Evolutionary conservation across 64 coral and sea anemone genomes (phyloP), one percentile per base, ranked within the genome.

Genomic region (Platygyra sinensis): DNA sequence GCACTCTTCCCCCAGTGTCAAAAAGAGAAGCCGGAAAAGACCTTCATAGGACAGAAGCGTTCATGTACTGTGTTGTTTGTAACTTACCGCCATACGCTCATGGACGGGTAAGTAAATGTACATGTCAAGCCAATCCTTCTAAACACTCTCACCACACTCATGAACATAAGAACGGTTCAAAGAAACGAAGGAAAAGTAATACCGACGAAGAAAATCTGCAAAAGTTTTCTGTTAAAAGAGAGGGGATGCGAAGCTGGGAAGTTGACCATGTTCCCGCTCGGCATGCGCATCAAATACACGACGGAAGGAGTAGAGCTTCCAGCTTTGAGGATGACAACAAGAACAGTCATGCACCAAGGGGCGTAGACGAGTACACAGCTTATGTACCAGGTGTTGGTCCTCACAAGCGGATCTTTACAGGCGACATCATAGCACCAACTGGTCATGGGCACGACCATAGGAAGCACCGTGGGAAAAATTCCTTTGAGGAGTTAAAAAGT

Each of bases 41-140:
- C 0, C 72, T 96, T 87, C 95, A 94, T 22, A 89, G 95, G 17
- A 96, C 95, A 7, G 51, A 67, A 16, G 95, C 81, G 1, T 96
- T 94, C 29, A 90, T 75, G 30, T 86, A 87, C 6, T 96, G 95
- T 77, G 91, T 96, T 12, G 63, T 96, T 38, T 96, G 95, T 50
- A 90, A 91, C 49, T 64, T 96, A 51, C 95, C 95, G 6, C 81
- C 61, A 81, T 51, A 74, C 32, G 86, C 77, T 17, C 91, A 93
- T 5, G 82, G 73, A 30, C 88, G 60, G 10, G 90, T 77, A 55
- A 59, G 16, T 5, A 30, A 10, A 5, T 92, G 90, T 64, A 69
- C 73, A n/a, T 92, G 90, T 30, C 82, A 86, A 5, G 63, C 18
- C 10, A 73, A 85, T 25, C 82, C 74, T 32, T 75, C 76, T 54